These are phyloP conservation scores for Hesperophylax magnus DNA, from an alignment of 1,140 invertebrate genomes.

Conservation along the genomic window DNA sequence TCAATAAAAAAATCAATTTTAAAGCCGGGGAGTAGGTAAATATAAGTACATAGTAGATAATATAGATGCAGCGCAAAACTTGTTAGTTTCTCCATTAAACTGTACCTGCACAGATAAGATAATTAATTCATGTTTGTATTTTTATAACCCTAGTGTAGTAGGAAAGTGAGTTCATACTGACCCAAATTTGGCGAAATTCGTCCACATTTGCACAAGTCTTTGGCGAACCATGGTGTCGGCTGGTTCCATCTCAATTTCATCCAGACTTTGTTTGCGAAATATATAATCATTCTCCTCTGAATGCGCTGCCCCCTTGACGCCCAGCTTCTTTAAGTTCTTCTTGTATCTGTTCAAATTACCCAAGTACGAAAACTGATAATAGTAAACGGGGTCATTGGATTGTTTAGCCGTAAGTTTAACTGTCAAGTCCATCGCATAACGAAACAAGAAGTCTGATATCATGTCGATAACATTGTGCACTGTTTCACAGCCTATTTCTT, in stretches of 20 bases:
- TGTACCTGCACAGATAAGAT: too few species aligned
- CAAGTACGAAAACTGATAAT: constrained; percentile 44
- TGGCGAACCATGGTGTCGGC: constrained; percentile 38
- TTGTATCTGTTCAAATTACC: constrained; percentile 42
- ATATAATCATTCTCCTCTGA: constrained; percentile 46
- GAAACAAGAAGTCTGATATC: constrained; percentile 37
- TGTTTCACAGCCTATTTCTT: background rate
- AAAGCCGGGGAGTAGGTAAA: too few species aligned
- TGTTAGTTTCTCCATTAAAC: too few species aligned
- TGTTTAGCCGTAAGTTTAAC: constrained; percentile 27
- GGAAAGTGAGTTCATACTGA: constrained; percentile 14
- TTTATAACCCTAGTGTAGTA: background rate
- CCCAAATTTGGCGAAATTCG: constrained; percentile 52
- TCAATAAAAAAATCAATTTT: too few species aligned
- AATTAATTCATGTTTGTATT: too few species aligned
- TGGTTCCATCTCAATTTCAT: background rate
- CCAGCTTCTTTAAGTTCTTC: background rate
- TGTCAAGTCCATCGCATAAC: constrained; percentile 6
- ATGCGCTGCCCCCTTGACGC: constrained; percentile 38
- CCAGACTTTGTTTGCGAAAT: constrained; percentile 34
- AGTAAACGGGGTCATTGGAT: constrained; percentile 35
- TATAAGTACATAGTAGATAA: too few species aligned
- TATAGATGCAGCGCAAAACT: too few species aligned
- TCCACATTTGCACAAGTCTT: constrained; percentile 48
- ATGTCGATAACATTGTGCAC: constrained; percentile 8